Conservation (phyloP, 2,888 invertebrate species). For the Arge pagana region DNA sequence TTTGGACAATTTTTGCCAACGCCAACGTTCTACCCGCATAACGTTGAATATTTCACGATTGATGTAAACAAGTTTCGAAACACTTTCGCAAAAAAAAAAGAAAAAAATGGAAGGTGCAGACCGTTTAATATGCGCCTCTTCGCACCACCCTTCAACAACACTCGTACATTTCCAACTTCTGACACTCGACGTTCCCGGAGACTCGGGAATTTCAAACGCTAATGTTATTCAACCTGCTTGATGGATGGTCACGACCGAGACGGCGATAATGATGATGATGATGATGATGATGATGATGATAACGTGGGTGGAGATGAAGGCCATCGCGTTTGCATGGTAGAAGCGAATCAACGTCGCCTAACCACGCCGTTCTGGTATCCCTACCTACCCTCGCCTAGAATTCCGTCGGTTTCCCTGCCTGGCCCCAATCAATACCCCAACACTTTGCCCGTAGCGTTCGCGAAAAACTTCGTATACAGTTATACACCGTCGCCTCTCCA, state of each 20-base stretch:
- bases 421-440: slow-evolving; percentile 20
- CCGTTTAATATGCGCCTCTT: no score
- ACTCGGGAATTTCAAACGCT: neutral
- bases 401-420: slow-evolving; percentile 11
- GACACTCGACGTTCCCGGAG: neutral
- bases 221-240: neutral
- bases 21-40: no score
- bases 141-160: neutral
- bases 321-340: slow-evolving; percentile 10
- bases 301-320: slow-evolving; percentile 3
- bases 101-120: neutral
- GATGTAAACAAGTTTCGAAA: neutral
- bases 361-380: neutral
- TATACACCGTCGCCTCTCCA: no score
- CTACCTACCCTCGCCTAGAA: slow-evolving; percentile 17
- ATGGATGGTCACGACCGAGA: neutral
- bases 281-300: slow-evolving; percentile 9
- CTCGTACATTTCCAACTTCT: neutral
- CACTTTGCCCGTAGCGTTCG: slow-evolving; percentile 16
- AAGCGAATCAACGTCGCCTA: slow-evolving; percentile 18
- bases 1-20: slow-evolving; percentile 5
- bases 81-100: slow-evolving; percentile 1
- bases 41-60: neutral
- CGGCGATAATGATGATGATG: neutral
- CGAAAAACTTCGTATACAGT: slow-evolving; percentile 10